These are phyloP conservation scores for Oopsacas minuta DNA, from an alignment of 37 sponge, comb jelly and placozoan species.

Conservation along the genomic window DNA sequence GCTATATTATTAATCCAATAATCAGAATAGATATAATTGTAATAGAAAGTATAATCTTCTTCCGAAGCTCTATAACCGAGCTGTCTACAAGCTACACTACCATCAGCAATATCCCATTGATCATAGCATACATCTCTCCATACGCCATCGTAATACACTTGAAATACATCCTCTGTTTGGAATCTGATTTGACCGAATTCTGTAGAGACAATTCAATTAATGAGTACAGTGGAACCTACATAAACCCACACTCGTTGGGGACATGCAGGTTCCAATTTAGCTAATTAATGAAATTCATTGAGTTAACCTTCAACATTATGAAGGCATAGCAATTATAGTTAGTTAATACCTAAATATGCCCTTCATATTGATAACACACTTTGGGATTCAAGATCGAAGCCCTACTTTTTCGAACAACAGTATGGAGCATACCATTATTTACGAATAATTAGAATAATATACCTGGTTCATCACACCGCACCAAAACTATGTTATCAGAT, in stretches of 20 bases:
- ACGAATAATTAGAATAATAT: not conserved
- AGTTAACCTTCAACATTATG: too few species aligned
- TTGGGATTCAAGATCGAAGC: too few species aligned
- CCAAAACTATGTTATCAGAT: not conserved
- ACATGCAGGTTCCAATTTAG: too few species aligned
- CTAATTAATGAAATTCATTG: too few species aligned
- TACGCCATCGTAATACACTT: not conserved
- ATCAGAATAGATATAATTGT: not conserved
- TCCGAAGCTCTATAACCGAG: not conserved
- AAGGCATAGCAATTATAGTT: too few species aligned
- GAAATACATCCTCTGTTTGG: not conserved
- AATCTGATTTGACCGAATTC: not conserved
- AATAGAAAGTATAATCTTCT: not conserved
- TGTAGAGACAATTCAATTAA: too few species aligned
- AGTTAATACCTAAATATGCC: too few species aligned
- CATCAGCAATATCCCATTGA: not conserved
- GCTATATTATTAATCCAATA: not conserved
- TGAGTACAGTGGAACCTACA: too few species aligned
- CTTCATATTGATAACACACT: too few species aligned
- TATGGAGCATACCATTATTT: too few species aligned
- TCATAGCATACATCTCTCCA: not conserved
- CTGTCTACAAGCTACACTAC: conserved; percentile 1
- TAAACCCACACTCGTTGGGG: too few species aligned
- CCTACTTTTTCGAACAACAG: too few species aligned
- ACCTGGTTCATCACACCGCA: not conserved